Evolutionary conservation across 1,140 invertebrate genomes (phyloP).

Genomic region (Piezodorus guildinii): DNA sequence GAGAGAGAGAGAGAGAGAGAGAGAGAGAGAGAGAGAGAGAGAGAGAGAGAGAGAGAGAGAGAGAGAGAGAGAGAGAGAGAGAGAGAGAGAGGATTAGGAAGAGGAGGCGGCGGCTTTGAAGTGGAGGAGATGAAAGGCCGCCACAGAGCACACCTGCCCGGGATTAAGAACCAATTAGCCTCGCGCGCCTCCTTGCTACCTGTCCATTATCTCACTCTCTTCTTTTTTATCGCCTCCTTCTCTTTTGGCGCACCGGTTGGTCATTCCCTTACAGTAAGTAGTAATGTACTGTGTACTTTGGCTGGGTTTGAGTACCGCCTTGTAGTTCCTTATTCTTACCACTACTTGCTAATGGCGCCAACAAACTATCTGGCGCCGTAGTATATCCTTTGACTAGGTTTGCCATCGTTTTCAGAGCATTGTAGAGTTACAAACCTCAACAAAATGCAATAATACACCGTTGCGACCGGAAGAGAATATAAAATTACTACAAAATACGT

Average conservation of each 20-base stretch:
- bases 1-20: background rate
- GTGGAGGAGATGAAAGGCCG: background rate
- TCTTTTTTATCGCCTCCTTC: background rate
- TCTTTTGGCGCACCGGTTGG: background rate
- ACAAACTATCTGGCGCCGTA: too few species aligned
- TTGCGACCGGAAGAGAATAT: too few species aligned
- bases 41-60: background rate
- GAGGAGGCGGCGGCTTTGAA: background rate
- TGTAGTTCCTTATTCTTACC: too few species aligned
- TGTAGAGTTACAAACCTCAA: too few species aligned
- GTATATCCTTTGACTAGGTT: too few species aligned
- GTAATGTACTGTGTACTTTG: too few species aligned
- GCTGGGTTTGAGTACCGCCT: too few species aligned
- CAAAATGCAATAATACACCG: too few species aligned
- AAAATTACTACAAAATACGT: too few species aligned
- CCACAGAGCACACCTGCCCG: background rate
- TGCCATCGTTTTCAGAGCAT: too few species aligned
- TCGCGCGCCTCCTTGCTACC: background rate
- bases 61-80: constrained; percentile 1
- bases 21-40: background rate
- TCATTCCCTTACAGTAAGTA: too few species aligned
- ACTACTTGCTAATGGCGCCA: too few species aligned
- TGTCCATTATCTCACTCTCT: background rate
- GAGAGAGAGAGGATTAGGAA: background rate
- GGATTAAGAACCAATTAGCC: background rate